Evolutionary conservation across 2,113 vertebrate species (phyloP).

Genomic region (Dunckerocampus dactyliophorus): DNA sequence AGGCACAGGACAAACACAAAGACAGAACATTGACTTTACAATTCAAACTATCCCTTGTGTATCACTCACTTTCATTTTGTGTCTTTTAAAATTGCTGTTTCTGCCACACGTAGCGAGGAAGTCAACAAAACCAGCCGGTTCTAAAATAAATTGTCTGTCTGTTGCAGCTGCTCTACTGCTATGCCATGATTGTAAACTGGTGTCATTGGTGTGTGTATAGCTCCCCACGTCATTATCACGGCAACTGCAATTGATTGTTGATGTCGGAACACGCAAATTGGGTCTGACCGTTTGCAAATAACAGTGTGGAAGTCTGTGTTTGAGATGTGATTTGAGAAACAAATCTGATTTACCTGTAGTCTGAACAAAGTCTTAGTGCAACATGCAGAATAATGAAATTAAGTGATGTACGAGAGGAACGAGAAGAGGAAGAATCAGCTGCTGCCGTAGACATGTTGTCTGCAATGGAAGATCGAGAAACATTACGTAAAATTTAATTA

Average conservation of each 20-base stretch:
- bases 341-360: slow-evolving; percentile 4
- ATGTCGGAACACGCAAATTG: background rate
- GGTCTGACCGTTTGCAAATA: slow-evolving; percentile 6
- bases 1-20: background rate
- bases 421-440: slow-evolving; percentile 5
- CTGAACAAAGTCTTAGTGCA: slow-evolving; percentile 3
- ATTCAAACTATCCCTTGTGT: background rate
- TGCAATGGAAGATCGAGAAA: background rate
- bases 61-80: background rate
- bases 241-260: background rate
- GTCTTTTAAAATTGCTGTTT: background rate
- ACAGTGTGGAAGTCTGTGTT: background rate
- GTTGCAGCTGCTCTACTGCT: background rate
- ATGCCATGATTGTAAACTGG: background rate
- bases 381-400: background rate
- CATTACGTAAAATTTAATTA: background rate
- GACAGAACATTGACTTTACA: background rate
- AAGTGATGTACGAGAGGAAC: background rate
- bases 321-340: slow-evolving; percentile 4
- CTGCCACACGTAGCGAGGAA: background rate
- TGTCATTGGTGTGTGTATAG: background rate
- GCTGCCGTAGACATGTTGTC: background rate
- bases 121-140: background rate
- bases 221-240: background rate
- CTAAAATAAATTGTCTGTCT: background rate